Evolutionary conservation across 2,113 vertebrate genomes (phyloP), one percentile per base, ranked within the genome.

Genomic region (Centrocercus urophasianus): DNA sequence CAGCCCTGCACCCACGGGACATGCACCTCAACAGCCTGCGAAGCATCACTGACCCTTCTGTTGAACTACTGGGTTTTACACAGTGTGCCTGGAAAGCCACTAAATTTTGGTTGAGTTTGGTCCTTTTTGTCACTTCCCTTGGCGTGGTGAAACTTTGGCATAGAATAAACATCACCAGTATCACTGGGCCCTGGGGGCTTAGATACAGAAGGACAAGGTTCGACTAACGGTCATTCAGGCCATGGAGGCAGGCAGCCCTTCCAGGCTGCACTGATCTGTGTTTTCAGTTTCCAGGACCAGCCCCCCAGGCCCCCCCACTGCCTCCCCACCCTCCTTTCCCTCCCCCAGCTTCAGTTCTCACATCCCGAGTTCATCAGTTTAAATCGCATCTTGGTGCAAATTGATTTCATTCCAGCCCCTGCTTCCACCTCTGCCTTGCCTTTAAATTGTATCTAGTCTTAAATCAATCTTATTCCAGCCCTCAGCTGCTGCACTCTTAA

Each of bases 391-490:
- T 93, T 36, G 43, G 76, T 88, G 61, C 70, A 93, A 97, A 94
- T 72, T 82, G 72, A 92, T 93, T 93, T 95, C 71, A 94, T 88
- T 92, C 60, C 64, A 94, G 93, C 69, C 54, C 47, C 83, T 85
- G 86, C 83, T 85, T 77, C 93, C 65, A 85, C 88, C 80, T 89
- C 83, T 95, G 71, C 67, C 89, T 94, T 40, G 73, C 90, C 84
- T 95, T 93, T 96, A 96, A 94, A 97, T 95, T 95, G 77, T 95
- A 89, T 96, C 91, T 95, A 61, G 52, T 84, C 86, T 87, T 75
- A 89, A 94, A 95, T 94, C 87, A 89, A 71, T 81, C 79, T 63
- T 69, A 60, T 95, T 93, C 67, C 65, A 74, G 63, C 81, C 61
- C 54, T 89, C 65, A 69, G 75, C 64, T 90, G 47, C 74, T 56